phyloP scores from a whole-genome alignment of 2,888 invertebrate species.

The Temnothorax rugatulus region DNA sequence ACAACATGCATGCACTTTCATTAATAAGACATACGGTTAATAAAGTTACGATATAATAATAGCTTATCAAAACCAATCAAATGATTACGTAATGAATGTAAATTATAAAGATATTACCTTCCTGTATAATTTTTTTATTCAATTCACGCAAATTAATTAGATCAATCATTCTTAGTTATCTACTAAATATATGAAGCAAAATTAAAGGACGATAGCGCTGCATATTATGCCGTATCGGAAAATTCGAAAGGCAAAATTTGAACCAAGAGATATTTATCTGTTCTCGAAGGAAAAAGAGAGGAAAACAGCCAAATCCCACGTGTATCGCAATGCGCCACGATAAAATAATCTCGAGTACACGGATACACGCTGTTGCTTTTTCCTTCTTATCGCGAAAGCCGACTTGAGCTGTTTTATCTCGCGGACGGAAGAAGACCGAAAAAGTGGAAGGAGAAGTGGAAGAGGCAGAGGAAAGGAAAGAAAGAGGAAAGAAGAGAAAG shows the following conservation, averaged over 20 bases:
- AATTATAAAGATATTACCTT: not conserved
- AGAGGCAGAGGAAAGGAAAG: not conserved
- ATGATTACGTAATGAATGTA: not conserved
- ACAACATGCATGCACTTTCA: slow-evolving; percentile 19
- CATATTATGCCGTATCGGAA: not conserved
- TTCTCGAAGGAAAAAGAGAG: slow-evolving; percentile 16
- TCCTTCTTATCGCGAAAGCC: slow-evolving; percentile 48
- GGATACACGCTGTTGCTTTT: slow-evolving; percentile 52
- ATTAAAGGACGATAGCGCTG: not conserved
- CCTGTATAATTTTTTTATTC: not conserved
- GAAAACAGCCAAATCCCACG: slow-evolving; percentile 39
- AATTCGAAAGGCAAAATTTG: slow-evolving; percentile 10
- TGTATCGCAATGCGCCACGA: slow-evolving; percentile 50
- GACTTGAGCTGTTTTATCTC: slow-evolving; percentile 58
- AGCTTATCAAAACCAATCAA: not conserved
- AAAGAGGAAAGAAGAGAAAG: not conserved
- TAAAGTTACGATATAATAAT: slow-evolving; percentile 11
- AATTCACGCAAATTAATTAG: not conserved
- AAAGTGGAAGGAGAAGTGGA: not conserved
- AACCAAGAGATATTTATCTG: slow-evolving; percentile 18
- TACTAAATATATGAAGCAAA: not conserved
- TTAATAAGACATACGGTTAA: slow-evolving; percentile 22
- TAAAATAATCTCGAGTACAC: slow-evolving; percentile 55
- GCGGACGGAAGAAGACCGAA: slow-evolving; percentile 32
- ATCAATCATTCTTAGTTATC: not conserved